Conservation (phyloP, 2,797 vertebrate genomes). For the Chaunax sp. region DNA sequence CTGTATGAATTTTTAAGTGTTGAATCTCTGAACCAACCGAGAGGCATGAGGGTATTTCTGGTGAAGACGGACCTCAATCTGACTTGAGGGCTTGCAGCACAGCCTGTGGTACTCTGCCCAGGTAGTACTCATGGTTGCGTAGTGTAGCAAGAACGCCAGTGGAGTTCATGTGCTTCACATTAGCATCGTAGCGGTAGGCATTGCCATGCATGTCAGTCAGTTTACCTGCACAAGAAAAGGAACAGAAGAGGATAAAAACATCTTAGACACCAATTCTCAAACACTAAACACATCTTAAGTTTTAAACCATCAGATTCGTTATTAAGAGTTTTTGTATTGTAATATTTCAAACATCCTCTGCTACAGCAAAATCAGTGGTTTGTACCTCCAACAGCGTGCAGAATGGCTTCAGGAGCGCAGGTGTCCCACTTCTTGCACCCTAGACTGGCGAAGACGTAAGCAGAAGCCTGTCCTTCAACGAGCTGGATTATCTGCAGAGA, state of each 20-base stretch:
- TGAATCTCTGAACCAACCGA: neutral
- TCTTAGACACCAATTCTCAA: neutral
- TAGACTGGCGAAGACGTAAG: constrained; percentile 96
- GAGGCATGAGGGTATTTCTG: neutral
- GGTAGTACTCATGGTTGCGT: constrained; percentile 91
- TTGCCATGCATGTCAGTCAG: constrained; percentile 94
- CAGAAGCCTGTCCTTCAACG: constrained; percentile 96
- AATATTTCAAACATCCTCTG: neutral
- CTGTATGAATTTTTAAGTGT: too few relatives aligned
- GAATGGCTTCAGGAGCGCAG: constrained; percentile 94
- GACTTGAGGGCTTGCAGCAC: constrained; percentile 87
- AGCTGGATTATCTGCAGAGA: constrained; percentile 92
- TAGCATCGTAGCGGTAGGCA: constrained; percentile 88
- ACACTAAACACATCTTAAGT: too few relatives aligned
- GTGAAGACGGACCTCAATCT: constrained; percentile 42
- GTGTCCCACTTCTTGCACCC: constrained; percentile 99
- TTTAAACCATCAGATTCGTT: neutral
- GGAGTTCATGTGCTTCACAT: constrained; percentile 96
- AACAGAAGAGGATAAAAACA: neutral
- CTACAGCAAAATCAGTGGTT: neutral
- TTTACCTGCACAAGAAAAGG: constrained; percentile 83
- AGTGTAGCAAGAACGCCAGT: constrained; percentile 92
- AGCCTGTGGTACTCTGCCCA: constrained; percentile 87
- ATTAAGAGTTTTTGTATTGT: neutral
- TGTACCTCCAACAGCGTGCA: constrained; percentile 94